Conservation (phyloP, 2,113 vertebrate genomes). For the Rhinolophus sinicus region DNA sequence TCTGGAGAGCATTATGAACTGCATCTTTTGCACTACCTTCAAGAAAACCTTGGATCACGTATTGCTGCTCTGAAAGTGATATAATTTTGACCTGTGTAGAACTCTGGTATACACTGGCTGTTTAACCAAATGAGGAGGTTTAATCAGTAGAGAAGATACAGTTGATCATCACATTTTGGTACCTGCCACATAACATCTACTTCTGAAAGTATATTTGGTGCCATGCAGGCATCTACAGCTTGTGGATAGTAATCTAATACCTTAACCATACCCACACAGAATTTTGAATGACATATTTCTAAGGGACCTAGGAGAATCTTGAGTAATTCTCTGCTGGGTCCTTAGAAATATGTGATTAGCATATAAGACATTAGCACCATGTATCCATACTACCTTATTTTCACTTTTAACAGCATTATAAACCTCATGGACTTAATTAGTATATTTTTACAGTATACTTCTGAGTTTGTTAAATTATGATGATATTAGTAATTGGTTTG, state of each 20-base stretch:
- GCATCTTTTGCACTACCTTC: slow-evolving; percentile 90
- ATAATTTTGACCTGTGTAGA: slow-evolving; percentile 73
- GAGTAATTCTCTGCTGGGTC: slow-evolving; percentile 26
- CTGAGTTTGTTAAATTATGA: slow-evolving; percentile 80
- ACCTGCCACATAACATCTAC: slow-evolving; percentile 75
- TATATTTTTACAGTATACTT: slow-evolving; percentile 85
- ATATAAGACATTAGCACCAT: slow-evolving; percentile 64
- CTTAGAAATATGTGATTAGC: too few relatives aligned
- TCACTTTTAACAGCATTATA: slow-evolving; percentile 82
- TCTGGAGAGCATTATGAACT: slow-evolving; percentile 92
- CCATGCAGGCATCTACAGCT: slow-evolving; percentile 79
- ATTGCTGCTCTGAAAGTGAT: slow-evolving; percentile 89
- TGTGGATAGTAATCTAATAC: slow-evolving; percentile 67
- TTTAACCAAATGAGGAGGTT: slow-evolving; percentile 70
- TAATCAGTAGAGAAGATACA: slow-evolving; percentile 59
- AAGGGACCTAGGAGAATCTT: slow-evolving; percentile 71
- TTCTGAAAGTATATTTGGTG: slow-evolving; percentile 79
- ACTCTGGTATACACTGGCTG: slow-evolving; percentile 64
- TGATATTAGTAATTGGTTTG: slow-evolving; percentile 78
- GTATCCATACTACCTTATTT: slow-evolving; percentile 78
- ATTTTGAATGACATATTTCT: slow-evolving; percentile 77
- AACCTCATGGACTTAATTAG: slow-evolving; percentile 72
- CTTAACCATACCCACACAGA: slow-evolving; percentile 62
- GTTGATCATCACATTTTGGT: slow-evolving; percentile 73
- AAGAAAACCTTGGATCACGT: slow-evolving; percentile 89